Percentiles rank a stretch among this genome's conserved stretches.
These are phyloP conservation scores for Anorthoa munda DNA, from an alignment of 2,888 invertebrate genomes.

Conservation along the genomic window DNA sequence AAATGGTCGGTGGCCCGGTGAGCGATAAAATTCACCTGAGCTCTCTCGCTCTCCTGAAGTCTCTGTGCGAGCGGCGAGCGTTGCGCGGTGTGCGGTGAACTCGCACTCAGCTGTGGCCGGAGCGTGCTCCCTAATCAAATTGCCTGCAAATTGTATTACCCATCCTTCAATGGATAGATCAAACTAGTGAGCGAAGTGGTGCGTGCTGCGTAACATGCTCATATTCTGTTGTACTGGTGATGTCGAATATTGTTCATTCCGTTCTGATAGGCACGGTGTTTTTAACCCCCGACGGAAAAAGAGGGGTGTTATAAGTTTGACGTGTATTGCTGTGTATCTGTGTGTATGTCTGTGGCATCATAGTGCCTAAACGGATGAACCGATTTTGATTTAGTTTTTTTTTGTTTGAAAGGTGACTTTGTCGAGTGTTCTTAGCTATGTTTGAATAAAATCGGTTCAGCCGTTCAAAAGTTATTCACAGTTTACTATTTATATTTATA, in stretches of 20 bases:
- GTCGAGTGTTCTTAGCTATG: too few relatives aligned
- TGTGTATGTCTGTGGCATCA: too few relatives aligned
- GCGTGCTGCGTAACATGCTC: conserved; percentile 52
- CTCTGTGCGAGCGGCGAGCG: conserved; percentile 43
- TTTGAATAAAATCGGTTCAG: too few relatives aligned
- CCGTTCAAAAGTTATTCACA: too few relatives aligned
- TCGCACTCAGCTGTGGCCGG: conserved; percentile 61
- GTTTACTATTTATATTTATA: too few relatives aligned
- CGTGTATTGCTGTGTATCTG: too few relatives aligned
- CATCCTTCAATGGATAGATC: conserved; percentile 67
- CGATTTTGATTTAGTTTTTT: too few relatives aligned
- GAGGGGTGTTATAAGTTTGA: too few relatives aligned
- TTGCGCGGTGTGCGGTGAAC: conserved; percentile 44
- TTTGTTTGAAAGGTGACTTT: too few relatives aligned
- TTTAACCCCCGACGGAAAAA: too few relatives aligned
- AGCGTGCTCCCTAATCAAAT: conserved; percentile 63
- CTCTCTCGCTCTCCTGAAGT: too few relatives aligned
- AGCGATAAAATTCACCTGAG: conserved; percentile 74
- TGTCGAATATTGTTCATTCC: conserved; percentile 20
- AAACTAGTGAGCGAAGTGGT: conserved; percentile 58
- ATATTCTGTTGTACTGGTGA: conserved; percentile 33
- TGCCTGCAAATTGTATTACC: conserved; percentile 66
- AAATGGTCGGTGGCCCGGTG: conserved; percentile 73
- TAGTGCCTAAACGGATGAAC: too few relatives aligned
- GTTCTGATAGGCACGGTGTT: conserved; percentile 9